Evolutionary conservation across 2,113 vertebrate species (phyloP).

Genomic region (Peucedramus taeniatus): DNA sequence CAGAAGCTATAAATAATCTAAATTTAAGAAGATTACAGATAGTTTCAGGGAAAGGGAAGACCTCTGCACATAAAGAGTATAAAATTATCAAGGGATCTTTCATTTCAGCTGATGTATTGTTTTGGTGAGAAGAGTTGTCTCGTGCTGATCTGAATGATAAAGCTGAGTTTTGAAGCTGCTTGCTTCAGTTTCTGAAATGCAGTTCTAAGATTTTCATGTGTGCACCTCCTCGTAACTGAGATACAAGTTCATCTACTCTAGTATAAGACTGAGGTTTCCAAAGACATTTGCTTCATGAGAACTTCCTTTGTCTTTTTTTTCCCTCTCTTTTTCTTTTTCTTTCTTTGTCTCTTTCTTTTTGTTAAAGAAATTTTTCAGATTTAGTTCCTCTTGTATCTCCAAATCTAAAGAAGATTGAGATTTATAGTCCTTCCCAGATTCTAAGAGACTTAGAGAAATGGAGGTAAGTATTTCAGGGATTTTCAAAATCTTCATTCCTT

Average conservation of each 20-base stretch:
- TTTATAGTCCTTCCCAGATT: background rate
- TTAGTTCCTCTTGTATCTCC: rapidly evolving
- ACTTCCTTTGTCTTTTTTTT: background rate
- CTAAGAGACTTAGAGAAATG: background rate
- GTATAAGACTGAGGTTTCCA: background rate
- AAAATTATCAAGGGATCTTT: background rate
- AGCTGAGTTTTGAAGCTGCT: background rate
- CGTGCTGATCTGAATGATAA: background rate
- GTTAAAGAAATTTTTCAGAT: background rate
- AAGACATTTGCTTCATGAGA: background rate
- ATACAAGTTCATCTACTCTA: background rate
- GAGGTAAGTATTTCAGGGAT: background rate
- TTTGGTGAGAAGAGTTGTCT: background rate
- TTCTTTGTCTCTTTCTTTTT: background rate
- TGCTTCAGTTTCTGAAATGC: background rate
- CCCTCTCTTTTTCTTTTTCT: background rate
- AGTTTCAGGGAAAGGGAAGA: background rate
- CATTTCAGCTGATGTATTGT: background rate
- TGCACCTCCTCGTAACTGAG: background rate
- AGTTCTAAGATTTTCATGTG: background rate
- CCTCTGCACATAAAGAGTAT: background rate
- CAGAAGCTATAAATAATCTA: background rate
- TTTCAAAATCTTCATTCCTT: background rate
- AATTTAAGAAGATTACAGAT: background rate
- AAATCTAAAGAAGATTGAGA: background rate